Percentiles rank a stretch among this genome's conserved stretches.
Conservation (phyloP, 1,140 invertebrate genomes). For the Leptinotarsa texana region DNA sequence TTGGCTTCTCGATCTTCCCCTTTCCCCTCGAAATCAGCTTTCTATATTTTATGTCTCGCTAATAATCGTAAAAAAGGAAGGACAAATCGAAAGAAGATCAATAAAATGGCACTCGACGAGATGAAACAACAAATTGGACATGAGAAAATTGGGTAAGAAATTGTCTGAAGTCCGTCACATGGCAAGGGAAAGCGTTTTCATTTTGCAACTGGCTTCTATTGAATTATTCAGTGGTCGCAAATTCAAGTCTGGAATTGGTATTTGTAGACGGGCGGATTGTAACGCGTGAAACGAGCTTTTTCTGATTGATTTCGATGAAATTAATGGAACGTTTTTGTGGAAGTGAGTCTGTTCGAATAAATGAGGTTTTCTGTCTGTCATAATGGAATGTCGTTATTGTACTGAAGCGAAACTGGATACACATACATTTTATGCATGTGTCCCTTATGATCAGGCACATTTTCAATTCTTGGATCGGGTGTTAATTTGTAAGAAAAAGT, state of each 20-base stretch:
- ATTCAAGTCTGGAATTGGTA: slow-evolving; percentile 27
- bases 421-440: no score
- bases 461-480: no score
- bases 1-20: no score
- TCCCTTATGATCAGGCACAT: no score
- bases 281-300: slow-evolving; percentile 25
- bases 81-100: slow-evolving; percentile 34
- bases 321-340: slow-evolving; percentile 6
- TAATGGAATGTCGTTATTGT: no score
- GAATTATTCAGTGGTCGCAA: slow-evolving; percentile 33
- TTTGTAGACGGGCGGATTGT: slow-evolving; percentile 24
- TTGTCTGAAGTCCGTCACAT: slow-evolving; percentile 31
- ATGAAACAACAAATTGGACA: slow-evolving; percentile 40
- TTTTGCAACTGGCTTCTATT: slow-evolving; percentile 28
- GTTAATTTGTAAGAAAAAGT: no score
- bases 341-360: background rate
- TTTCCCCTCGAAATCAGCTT: background rate
- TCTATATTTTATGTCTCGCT: background rate
- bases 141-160: slow-evolving; percentile 36
- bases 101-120: slow-evolving; percentile 37
- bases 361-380: no score
- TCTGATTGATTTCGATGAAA: slow-evolving; percentile 1
- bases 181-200: slow-evolving; percentile 7
- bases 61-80: slow-evolving; percentile 27
- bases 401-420: no score